Evolutionary conservation across 2,888 invertebrate genomes (phyloP).

Genomic region (Salticus scenicus): DNA sequence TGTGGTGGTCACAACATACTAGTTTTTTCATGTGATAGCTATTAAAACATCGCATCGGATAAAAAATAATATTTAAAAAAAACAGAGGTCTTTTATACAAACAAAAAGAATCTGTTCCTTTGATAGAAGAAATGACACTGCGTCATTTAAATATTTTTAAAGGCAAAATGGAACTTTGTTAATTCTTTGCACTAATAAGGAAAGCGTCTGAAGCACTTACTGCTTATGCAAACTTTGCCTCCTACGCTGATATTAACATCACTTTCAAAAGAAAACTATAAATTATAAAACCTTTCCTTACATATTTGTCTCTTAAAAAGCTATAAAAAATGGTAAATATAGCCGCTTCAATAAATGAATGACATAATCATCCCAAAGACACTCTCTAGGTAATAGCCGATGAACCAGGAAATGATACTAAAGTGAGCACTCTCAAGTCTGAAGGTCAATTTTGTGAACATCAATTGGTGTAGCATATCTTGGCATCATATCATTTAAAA

Average conservation of each 20-base stretch:
- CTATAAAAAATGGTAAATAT: background rate
- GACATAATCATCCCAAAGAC: background rate
- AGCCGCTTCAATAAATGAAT: background rate
- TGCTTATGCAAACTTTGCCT: background rate
- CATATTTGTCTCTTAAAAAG: background rate
- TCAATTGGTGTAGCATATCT: background rate
- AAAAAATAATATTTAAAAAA: no score
- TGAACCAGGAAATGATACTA: background rate
- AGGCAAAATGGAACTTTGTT: no score
- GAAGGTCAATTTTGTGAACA: background rate
- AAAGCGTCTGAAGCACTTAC: background rate
- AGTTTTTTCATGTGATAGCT: no score
- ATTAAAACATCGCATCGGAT: no score
- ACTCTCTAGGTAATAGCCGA: background rate
- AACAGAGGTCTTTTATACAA: no score
- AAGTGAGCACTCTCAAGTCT: background rate
- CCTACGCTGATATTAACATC: background rate
- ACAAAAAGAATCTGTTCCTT: no score
- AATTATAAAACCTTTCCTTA: background rate
- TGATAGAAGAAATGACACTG: no score
- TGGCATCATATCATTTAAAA: background rate
- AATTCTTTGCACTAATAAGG: no score
- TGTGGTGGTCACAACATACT: no score
- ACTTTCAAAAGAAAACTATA: background rate
- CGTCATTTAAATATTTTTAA: no score